Evolutionary conservation across 2,888 invertebrate species (phyloP), one percentile per base, ranked within the genome.

Genomic region (Endomychus coccineus): DNA sequence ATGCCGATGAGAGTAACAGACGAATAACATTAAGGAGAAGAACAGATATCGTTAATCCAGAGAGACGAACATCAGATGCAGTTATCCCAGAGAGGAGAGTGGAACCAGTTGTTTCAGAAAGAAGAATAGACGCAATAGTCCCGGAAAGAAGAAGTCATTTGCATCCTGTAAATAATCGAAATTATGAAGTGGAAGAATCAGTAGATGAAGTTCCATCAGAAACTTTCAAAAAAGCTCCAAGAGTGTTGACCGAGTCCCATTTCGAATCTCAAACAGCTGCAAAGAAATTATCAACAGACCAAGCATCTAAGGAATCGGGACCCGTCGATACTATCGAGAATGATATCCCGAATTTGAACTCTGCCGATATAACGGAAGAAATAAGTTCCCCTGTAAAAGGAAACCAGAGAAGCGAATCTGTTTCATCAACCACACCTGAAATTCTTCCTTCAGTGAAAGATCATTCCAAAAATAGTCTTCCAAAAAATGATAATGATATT

Each of bases 161-260:
- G 27, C 11, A 12, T 27, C 6, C 3, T 9, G 11, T 5, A 5
- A 25, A 25, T 25, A 21, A 39, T 42, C 40, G 37, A 45, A 42
- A 39, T 22, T 66, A 65, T 36, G 62, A 63, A 47, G 65, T 66
- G n/a, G 47, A 61, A 45, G 66, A 66, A 54, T 33, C 52, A 3
- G 40, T 64, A 4, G 62, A 66, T 33, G 66, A 66, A 27, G 52
- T 58, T 30, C 61, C 63, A 11, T 50, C 54, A 37, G 55, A 58
- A 34, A 45, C 54, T 2, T 45, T 47, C 10, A 46, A 45, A 32
- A 50, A 52, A 40, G 46, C 49, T 10, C 48, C 61, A 1, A 51
- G 57, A 37, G 59, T 61, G 13, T 41, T 62, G 16, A 59, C 62
- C 2, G 64, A 64, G 49, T 54, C 43, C 7, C 49, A 48, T 44